A percentile compares a stretch with the other conserved stretches of the same genome.
Conservation (phyloP, 2,888 invertebrate genomes). For the Isoperla grammatica region DNA sequence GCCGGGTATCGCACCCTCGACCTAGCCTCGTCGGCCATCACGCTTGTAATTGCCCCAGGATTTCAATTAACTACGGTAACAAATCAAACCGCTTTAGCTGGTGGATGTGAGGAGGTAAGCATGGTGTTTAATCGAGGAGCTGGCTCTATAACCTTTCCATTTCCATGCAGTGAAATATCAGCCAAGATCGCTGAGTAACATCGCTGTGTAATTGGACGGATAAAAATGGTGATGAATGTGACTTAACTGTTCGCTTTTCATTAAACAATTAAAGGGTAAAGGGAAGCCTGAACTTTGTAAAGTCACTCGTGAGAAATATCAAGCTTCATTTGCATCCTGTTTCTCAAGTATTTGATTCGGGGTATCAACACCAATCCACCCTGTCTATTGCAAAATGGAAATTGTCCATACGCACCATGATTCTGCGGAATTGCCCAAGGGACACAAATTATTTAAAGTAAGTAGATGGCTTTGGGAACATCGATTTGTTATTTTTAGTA, state of each 20-base stretch:
- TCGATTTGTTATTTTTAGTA: too few relatives aligned
- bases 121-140: conserved; percentile 17
- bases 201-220: conserved; percentile 41
- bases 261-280: conserved; percentile 30
- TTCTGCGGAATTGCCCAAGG: too few relatives aligned
- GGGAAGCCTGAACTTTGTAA: conserved; percentile 8
- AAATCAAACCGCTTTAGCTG: conserved; percentile 49
- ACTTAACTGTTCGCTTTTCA: conserved; percentile 30
- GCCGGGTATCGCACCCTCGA: conserved; percentile 15
- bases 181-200: conserved; percentile 45
- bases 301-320: conserved; percentile 16
- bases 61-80: conserved; percentile 50
- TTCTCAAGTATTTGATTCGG: conserved; percentile 3
- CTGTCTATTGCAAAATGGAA: too few relatives aligned
- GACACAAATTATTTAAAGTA: too few relatives aligned
- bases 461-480: too few relatives aligned
- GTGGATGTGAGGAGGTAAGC: conserved; percentile 21
- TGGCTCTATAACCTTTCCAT: conserved; percentile 6
- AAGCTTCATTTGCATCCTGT: conserved; percentile 23
- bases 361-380: too few relatives aligned
- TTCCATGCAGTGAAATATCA: conserved; percentile 40
- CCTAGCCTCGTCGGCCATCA: conserved; percentile 36
- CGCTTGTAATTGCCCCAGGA: conserved; percentile 46
- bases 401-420: too few relatives aligned
- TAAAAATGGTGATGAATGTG: conserved; percentile 32